Evolutionary conservation across 2,113 vertebrate species (phyloP).

Genomic region (Labeo catla): DNA sequence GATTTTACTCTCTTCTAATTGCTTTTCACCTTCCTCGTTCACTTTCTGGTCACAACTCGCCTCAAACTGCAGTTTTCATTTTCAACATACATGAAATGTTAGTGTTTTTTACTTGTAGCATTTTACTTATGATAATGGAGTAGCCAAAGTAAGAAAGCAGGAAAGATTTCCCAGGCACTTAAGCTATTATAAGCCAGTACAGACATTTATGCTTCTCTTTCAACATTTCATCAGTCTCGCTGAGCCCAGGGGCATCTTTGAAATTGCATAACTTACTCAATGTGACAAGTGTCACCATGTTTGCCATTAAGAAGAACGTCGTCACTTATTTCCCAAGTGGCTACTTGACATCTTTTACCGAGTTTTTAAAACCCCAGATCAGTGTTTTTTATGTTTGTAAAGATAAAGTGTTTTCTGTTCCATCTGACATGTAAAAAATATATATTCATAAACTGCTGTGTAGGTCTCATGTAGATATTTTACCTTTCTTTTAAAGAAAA

Average conservation of each 20-base stretch:
- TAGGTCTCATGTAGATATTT: not conserved
- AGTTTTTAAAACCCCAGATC: not conserved
- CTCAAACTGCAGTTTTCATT: not conserved
- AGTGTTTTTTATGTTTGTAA: conserved; percentile 1
- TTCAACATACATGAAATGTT: not conserved
- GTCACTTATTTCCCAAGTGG: conserved; percentile 38
- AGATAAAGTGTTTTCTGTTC: not conserved
- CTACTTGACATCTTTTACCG: not conserved
- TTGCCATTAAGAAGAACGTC: not conserved
- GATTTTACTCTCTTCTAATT: conserved; percentile 39
- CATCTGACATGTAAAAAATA: not conserved
- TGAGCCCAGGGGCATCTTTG: conserved; percentile 1
- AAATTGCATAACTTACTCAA: conserved; percentile 43
- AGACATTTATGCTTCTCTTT: not conserved
- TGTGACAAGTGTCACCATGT: not conserved
- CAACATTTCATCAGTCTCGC: conserved; percentile 15
- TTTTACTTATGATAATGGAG: not conserved
- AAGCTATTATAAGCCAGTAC: not conserved
- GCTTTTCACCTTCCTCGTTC: conserved; percentile 23
- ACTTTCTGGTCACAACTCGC: not conserved
- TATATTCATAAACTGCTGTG: not conserved
- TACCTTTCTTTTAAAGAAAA: not conserved
- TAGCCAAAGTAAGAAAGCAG: not conserved
- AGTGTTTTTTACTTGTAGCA: not conserved
- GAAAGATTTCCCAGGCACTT: not conserved